A percentile compares a stretch with the other conserved stretches of the same genome.
Conservation (phyloP, 2,797 vertebrate species). For the Podarcis siculus region DNA sequence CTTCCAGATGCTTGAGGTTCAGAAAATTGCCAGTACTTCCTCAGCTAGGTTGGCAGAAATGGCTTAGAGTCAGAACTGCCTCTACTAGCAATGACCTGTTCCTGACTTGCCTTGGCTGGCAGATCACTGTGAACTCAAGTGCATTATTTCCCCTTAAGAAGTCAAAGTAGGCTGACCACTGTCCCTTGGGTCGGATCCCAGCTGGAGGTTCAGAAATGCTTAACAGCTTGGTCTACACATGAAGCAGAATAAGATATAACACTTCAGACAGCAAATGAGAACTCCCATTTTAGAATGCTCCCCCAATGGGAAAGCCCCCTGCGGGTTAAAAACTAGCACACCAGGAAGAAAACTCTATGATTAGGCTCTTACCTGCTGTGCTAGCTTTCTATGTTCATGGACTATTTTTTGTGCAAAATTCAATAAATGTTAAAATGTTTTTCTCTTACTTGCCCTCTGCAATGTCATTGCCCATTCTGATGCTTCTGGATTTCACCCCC, state of each 20-base stretch:
- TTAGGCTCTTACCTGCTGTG: neutral
- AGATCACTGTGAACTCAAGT: neutral
- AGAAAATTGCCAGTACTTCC: neutral
- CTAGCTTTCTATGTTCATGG: no score
- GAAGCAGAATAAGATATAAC: neutral
- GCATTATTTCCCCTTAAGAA: neutral
- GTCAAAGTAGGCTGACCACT: neutral
- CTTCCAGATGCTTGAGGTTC: neutral
- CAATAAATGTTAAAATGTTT: neutral
- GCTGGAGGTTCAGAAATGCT: neutral
- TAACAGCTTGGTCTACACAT: neutral
- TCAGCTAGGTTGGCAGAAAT: neutral
- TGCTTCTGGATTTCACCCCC: no score
- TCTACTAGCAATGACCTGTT: rapidly evolving
- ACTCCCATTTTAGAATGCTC: no score
- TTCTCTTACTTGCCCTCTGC: neutral
- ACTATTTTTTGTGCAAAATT: neutral
- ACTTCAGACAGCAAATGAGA: neutral
- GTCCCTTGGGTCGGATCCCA: neutral
- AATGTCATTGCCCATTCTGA: neutral
- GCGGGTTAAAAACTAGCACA: neutral
- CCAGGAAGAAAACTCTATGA: neutral
- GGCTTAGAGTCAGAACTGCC: neutral
- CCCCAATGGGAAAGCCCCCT: no score
- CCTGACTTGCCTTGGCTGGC: neutral